phyloP scores from a whole-genome alignment of 1,140 invertebrate species.

The Maconellicoccus hirsutus region DNA sequence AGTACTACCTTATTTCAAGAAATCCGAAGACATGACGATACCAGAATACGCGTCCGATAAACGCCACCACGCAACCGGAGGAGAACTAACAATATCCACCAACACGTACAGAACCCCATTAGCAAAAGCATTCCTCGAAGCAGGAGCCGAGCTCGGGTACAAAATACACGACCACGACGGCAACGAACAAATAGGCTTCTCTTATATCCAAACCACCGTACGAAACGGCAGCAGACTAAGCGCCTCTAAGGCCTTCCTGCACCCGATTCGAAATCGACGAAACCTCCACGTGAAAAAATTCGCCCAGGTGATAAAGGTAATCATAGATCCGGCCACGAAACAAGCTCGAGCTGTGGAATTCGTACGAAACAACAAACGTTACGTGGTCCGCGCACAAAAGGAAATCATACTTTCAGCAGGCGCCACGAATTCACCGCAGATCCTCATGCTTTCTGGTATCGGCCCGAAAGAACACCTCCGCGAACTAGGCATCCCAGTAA shows the following conservation, averaged over 20 bases:
- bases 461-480: constrained; percentile 55
- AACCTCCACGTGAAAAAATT: constrained; percentile 60
- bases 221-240: constrained; percentile 48
- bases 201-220: constrained; percentile 47
- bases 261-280: constrained; percentile 40
- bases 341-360: constrained; percentile 54
- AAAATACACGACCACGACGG: constrained; percentile 46
- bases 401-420: constrained; percentile 58
- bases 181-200: constrained; percentile 51
- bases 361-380: constrained; percentile 38
- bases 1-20: constrained; percentile 42
- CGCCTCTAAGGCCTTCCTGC: constrained; percentile 48
- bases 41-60: background rate
- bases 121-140: constrained; percentile 39
- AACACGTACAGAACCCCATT: constrained; percentile 49
- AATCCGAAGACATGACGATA: constrained; percentile 35
- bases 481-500: constrained; percentile 49
- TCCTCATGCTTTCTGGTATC: constrained; percentile 63
- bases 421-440: constrained; percentile 51
- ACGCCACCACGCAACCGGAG: constrained; percentile 39
- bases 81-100: constrained; percentile 54
- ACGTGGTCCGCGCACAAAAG: constrained; percentile 41
- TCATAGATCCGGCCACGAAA: constrained; percentile 47
- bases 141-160: constrained; percentile 43
- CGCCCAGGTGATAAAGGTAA: constrained; percentile 51